Base-by-base conservation (phyloP, 2,888 invertebrate genomes). In the Autographa gamma region DNA sequence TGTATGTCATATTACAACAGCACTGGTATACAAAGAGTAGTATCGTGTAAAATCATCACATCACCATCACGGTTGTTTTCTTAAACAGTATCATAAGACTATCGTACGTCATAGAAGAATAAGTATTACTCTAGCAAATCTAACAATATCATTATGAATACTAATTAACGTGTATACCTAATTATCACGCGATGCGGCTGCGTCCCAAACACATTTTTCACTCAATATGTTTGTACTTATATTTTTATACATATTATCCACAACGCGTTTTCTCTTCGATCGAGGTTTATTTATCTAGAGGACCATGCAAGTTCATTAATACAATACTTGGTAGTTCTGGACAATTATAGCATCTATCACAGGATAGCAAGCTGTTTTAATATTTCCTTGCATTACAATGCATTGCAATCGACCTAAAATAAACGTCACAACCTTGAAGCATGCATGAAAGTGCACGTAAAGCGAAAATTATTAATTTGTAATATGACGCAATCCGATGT, bases 121-220 rank as follows among this genome's bases (percentile, higher is more conserved):
- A 56, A 25, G 19, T 25, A 56, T 48, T 25, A 56, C 25, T 19
- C 54, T 56, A 56, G 54, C 54, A 56, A 56, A 56, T 56, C 19
- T 56, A 56, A 56, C 54, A 13, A 25, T 56, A 56, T 25, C 54
- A 56, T 56, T 56, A 56, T 13, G 19, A 56, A 25, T 56, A 19
- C 11, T 56, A 25, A 56, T 25, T 56, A 19, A 56, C 25, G 13
- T 56, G 5, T 56, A 56, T 25, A 56, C 19, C 25, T 25, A 56
- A 13, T 54, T 25, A 56, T 56, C 25, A n/a, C n/a, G 48, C 48
- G 48, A 48, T 8, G 32, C 52, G 18, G 52, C 11, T 32, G 14
- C 19, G 19, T 25, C 59, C 31, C 60, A 76, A 72, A 78, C 70
- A 75, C 76, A 70, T 72, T 81, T 69, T 77, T 67, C 58, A 69